Evolutionary conservation across 1,140 invertebrate species (phyloP).

Genomic region (Proctacanthus coquilletti): DNA sequence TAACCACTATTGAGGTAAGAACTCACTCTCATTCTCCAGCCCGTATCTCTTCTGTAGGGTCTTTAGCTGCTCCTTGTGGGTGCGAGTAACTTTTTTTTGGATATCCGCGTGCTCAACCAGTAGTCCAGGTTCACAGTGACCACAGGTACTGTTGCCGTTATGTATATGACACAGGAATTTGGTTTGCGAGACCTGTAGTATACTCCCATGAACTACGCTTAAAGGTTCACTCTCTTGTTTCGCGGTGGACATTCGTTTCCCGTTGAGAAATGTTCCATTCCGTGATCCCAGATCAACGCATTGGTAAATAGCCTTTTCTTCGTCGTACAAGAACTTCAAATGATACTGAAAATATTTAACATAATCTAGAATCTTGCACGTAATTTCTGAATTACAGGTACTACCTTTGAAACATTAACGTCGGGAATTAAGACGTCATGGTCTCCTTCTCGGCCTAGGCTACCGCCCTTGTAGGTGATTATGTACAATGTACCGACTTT

Average conservation of each 20-base stretch:
- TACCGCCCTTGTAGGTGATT: slow-evolving; percentile 74
- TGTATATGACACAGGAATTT: slow-evolving; percentile 77
- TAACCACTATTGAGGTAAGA: no score
- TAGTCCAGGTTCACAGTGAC: slow-evolving; percentile 76
- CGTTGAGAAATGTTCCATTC: slow-evolving; percentile 77
- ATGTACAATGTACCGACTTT: slow-evolving; percentile 65
- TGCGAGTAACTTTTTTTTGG: slow-evolving; percentile 6
- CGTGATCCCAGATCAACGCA: slow-evolving; percentile 70
- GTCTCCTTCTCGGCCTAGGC: slow-evolving; percentile 64
- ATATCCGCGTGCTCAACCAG: slow-evolving; percentile 30
- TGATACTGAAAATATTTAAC: slow-evolving; percentile 44
- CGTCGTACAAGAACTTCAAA: slow-evolving; percentile 52
- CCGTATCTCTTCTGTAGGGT: slow-evolving; percentile 73
- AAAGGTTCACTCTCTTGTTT: slow-evolving; percentile 48
- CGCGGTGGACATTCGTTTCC: slow-evolving; percentile 50
- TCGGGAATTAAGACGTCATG: slow-evolving; percentile 63
- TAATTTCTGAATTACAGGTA: background rate
- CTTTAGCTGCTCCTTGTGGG: slow-evolving; percentile 54
- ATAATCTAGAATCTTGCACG: background rate
- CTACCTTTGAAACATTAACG: slow-evolving; percentile 62
- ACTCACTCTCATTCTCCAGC: slow-evolving; percentile 38
- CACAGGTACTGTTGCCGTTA: slow-evolving; percentile 67
- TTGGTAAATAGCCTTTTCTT: slow-evolving; percentile 42
- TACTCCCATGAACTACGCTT: slow-evolving; percentile 58
- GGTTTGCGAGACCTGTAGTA: slow-evolving; percentile 49